Evolutionary conservation across 2,888 invertebrate genomes (phyloP).

Genomic region (Leptopterna dolabrata): DNA sequence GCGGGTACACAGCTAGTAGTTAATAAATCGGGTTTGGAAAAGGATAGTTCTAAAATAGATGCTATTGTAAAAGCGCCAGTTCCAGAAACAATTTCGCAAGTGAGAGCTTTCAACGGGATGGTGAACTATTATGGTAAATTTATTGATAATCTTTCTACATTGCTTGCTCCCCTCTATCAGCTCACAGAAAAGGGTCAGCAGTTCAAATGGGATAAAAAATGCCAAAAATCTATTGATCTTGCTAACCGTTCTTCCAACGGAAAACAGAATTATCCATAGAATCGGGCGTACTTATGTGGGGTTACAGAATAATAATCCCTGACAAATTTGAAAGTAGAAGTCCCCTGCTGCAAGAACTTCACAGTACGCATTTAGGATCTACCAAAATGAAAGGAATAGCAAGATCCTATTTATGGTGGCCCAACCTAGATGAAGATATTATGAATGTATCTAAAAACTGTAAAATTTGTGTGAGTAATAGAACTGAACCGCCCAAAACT

Average conservation of each 20-base stretch:
- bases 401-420: slow-evolving; percentile 63
- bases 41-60: background rate
- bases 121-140: background rate
- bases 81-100: background rate
- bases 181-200: background rate
- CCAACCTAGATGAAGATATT: slow-evolving; percentile 62
- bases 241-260: slow-evolving; percentile 30
- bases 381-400: slow-evolving; percentile 63
- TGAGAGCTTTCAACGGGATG: background rate
- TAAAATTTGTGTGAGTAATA: slow-evolving; percentile 56
- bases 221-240: background rate
- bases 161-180: background rate
- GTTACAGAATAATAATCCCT: slow-evolving; percentile 56
- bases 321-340: slow-evolving; percentile 49
- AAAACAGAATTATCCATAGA: slow-evolving; percentile 48
- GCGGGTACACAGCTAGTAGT: too few relatives aligned
- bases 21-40: too few relatives aligned
- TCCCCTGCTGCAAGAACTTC: slow-evolving; percentile 61
- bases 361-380: slow-evolving; percentile 62
- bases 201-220: background rate
- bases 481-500: slow-evolving; percentile 50
- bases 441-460: slow-evolving; percentile 61
- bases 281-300: slow-evolving; percentile 59
- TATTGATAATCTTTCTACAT: background rate
- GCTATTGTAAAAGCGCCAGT: background rate